phyloP scores from a whole-genome alignment of 2,888 invertebrate species.

The Agrochola lychnidis region DNA sequence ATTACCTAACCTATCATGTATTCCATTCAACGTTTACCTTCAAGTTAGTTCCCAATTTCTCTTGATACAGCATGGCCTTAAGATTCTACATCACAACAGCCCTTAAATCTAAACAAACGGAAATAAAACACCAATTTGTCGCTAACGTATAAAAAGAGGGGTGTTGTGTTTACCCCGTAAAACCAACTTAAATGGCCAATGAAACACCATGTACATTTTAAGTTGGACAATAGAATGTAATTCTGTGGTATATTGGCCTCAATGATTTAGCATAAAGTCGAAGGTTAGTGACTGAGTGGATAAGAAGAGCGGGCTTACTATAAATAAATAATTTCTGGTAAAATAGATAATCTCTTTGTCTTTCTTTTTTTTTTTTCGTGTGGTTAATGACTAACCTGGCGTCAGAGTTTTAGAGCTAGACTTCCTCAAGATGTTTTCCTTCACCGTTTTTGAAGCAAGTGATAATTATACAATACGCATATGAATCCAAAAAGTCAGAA shows the following conservation, averaged over 20 bases:
- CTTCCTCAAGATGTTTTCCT: no score
- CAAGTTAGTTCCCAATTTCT: not conserved
- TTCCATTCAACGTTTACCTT: not conserved
- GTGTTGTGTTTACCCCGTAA: slow-evolving; percentile 45
- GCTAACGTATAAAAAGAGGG: slow-evolving; percentile 47
- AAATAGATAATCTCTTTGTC: not conserved
- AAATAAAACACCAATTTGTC: slow-evolving; percentile 47
- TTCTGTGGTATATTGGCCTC: slow-evolving; percentile 81
- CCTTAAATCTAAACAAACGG: slow-evolving; percentile 25
- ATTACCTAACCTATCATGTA: not conserved
- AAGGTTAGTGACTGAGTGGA: slow-evolving; percentile 55
- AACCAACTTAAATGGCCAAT: slow-evolving; percentile 68
- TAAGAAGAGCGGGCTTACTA: slow-evolving; percentile 58
- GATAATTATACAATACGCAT: no score
- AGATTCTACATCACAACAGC: not conserved
- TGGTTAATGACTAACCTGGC: no score
- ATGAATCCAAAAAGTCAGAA: no score
- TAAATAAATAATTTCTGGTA: no score
- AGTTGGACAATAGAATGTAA: slow-evolving; percentile 85
- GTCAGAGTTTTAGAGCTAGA: no score
- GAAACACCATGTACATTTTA: slow-evolving; percentile 81
- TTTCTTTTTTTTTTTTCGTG: not conserved
- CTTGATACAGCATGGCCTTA: not conserved
- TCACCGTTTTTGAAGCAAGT: no score
- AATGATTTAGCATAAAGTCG: slow-evolving; percentile 85